Evolutionary conservation across 2,797 vertebrate species (phyloP).

Genomic region (Chaetodon trifasciatus): DNA sequence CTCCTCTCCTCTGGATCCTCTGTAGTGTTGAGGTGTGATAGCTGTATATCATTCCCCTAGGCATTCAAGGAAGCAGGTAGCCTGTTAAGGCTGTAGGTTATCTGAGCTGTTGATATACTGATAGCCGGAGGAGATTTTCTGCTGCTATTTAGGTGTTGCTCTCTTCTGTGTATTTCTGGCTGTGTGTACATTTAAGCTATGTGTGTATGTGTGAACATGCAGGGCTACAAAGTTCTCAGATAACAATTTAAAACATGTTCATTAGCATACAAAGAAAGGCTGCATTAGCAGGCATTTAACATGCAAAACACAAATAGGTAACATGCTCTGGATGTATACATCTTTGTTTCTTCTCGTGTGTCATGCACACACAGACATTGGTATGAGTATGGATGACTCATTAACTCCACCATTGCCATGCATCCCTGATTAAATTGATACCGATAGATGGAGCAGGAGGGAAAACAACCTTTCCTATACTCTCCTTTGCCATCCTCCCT

Average conservation of each 20-base stretch:
- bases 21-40: constrained; percentile 56
- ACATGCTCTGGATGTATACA: constrained; percentile 5
- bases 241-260: constrained; percentile 7
- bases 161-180: constrained; percentile 20
- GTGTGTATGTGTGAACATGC: constrained; percentile 6
- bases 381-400: constrained; percentile 50
- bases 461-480: constrained; percentile 55
- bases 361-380: background rate
- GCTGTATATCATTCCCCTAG: constrained; percentile 50
- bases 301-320: constrained; percentile 20
- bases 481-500: constrained; percentile 46
- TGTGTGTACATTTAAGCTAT: background rate
- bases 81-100: constrained; percentile 54
- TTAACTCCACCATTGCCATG: constrained; percentile 54
- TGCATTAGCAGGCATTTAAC: constrained; percentile 27
- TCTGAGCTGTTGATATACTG: constrained; percentile 60
- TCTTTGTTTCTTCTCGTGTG: background rate
- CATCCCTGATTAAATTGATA: constrained; percentile 64
- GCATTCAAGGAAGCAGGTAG: constrained; percentile 48
- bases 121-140: constrained; percentile 51
- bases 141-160: constrained; percentile 31
- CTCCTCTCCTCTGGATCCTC: constrained; percentile 31
- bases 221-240: constrained; percentile 7
- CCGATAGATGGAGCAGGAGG: constrained; percentile 61
- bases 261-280: constrained; percentile 24